Evolutionary conservation across 2,113 vertebrate genomes (phyloP).

Genomic region (Paradisaea rubra): DNA sequence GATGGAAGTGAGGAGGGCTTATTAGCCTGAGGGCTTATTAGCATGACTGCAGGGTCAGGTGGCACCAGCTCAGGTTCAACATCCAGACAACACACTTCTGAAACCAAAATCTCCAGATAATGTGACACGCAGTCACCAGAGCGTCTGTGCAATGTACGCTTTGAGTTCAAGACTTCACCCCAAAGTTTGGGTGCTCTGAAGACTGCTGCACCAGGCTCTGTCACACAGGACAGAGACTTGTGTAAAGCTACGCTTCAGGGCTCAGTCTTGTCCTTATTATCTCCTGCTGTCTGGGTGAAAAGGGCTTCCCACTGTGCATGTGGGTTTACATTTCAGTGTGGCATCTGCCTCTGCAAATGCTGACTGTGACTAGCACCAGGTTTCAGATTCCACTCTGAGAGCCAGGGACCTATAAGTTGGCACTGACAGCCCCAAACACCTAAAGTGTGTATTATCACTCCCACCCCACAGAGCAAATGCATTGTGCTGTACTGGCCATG

Average conservation of each 20-base stretch:
- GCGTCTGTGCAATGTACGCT: accelerated
- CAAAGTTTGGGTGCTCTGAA: not conserved
- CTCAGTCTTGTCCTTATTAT: not conserved
- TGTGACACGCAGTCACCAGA: not conserved
- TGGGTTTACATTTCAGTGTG: not conserved
- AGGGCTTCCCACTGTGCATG: not conserved
- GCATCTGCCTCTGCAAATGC: not conserved
- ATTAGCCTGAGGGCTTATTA: not conserved
- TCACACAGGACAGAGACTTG: not conserved
- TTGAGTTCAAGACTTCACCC: not conserved
- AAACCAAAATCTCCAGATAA: not conserved
- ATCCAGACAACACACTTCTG: not conserved
- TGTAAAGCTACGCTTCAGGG: not conserved
- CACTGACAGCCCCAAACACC: not conserved
- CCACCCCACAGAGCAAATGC: not conserved
- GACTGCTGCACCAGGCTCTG: not conserved
- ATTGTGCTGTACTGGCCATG: not conserved
- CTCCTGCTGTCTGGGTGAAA: not conserved
- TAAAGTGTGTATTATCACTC: accelerated
- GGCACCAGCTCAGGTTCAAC: not conserved
- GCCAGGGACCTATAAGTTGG: not conserved
- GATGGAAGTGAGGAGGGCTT: not conserved
- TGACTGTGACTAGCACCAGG: not conserved
- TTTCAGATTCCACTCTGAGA: not conserved
- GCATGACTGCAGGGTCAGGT: not conserved